Base-by-base conservation (phyloP, 2,113 vertebrate species). In the Ictidomys tridecemlineatus region DNA sequence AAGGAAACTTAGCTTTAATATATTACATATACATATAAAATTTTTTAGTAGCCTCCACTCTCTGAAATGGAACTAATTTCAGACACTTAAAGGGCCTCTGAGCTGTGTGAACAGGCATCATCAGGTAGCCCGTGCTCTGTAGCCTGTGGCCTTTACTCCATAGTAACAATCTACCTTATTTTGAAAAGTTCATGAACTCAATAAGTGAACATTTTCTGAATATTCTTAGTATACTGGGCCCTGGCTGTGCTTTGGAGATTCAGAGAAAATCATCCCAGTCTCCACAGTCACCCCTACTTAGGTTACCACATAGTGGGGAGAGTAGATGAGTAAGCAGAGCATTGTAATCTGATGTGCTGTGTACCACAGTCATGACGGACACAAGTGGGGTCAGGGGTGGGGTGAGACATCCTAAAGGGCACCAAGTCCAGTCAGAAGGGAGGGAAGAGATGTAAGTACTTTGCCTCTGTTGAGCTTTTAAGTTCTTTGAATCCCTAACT, bases 21-120 rank as follows among this genome's bases (percentile, higher is more conserved):
- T 6, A 32, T 16, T 76, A 8, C 79, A 70, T 51, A 9, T 72
- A 65, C 42, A 8, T 77, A 13, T 84, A 63, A 18, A 83, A 32
- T 82, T 67, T 96, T 51, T 51, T 85, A 69, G 28, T 58, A 58
- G 63, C 56, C 76, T 93, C 1, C 0, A 22, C 45, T 83, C 1
- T 97, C 79, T 61, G 37, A 65, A 94, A 28, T n/a, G 58, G 83
- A 92, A 76, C 79, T 78, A 88, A 69, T 67, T 89, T 72, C 69
- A 78, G 85, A 76, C 73, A 53, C 30, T 87, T 61, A 18, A 28
- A 53, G 61, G 48, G 34, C 53, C 45, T 74, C 42, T 34, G 48
- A 85, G 34, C 48, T 89, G 7, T 70, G 20, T 72, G n/a, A 80
- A 45, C 28, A 77, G 51, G 14, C 16, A 5, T 80, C 53, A 58